Base-by-base conservation (phyloP, 2,888 invertebrate species). In the Drosophila ezoana region DNA sequence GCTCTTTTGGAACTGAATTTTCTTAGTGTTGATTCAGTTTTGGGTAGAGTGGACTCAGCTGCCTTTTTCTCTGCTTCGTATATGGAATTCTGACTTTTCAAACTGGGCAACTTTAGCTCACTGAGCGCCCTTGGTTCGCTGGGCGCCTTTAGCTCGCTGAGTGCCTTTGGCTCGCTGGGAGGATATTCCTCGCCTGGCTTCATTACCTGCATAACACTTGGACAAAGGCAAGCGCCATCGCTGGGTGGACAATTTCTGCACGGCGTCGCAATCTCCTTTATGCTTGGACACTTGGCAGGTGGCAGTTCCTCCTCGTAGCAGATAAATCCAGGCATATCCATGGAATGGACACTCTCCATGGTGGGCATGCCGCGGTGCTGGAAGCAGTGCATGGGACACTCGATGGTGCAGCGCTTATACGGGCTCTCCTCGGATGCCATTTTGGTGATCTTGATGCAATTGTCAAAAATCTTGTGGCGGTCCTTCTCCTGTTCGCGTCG, bases 371-470 rank as follows among this genome's bases (percentile, higher is more conserved):
- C 64, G 0, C 38, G 47, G 1, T 62, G 52, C 28, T 67, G 71
- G 2, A 64, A 43, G 16, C 72, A 72, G 14, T 59, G 56, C 9
- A 71, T 48, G 0, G 72, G 60, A 3, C 68, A 70, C 13, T 52
- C 49, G 6, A 20, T 4, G 6, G 28, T 43, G 9, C 76, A 89
- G 2, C 53, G 59, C 40, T 67, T 11, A 11, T 67, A 71, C 0
- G 76, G 72, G 8, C 47, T 58, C 40, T 87, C 80, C 10, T 67
- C 58, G 0, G 75, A 32, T 4, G 87, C 87, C 76, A 84, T 63
- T 52, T 76, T 69, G 13, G 64, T 66, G 10, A 86, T 84, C 16
- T 74, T 77, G 3, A 77, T 54, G 32, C 85, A 66, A 10, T 79
- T 81, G 20, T 57, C 35, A 6, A 64, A 64, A 9, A 87, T 64